Evolutionary conservation across 2,113 vertebrate genomes (phyloP), one percentile per base, ranked within the genome.

Genomic region (Numida meleagris): DNA sequence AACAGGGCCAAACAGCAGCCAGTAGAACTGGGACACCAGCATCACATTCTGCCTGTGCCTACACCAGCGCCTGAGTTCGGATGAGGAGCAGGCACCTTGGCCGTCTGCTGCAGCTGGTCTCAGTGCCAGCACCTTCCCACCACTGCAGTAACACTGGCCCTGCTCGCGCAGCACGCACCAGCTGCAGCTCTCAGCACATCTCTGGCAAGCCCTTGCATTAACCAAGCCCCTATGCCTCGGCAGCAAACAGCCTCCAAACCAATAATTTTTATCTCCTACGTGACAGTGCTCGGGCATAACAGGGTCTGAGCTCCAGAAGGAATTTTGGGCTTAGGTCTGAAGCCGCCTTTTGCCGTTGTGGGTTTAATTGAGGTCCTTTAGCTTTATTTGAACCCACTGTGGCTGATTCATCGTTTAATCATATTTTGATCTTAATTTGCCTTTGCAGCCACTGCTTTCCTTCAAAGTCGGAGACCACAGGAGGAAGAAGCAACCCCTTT

Each of bases 391-490:
- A 94, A 76, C 71, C 93, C n/a, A 62, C 67, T 53, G 55, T 51
- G 63, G 59, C 68, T 91, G 59, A 96, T 96, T 96, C 89, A 87
- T 86, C n/a, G 8, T 88, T 96, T 96, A 97, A 95, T 97, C 70
- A 65, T 91, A 95, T 96, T 98, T 97, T 95, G 89, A 97, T 96
- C 93, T 94, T 96, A 96, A 97, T 98, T 93, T 96, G 82, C 84
- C 96, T 97, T 97, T 97, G 96, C 84, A 97, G 95, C 92, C 90
- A 94, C 94, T 97, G 90, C 82, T 97, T 97, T 94, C 91, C 96
- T 96, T 97, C 96, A 97, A 97, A 97, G 97, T 91, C 81, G 73
- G 80, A 93, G 92, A 94, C 97, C 82, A 97, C 91, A 90, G 96
- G 95, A 97, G 97, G 89, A 96, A 96, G 90, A 88, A 97, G 75